Conservation (phyloP, 2,888 invertebrate genomes). For the Eudasyphora cyanicolor region DNA sequence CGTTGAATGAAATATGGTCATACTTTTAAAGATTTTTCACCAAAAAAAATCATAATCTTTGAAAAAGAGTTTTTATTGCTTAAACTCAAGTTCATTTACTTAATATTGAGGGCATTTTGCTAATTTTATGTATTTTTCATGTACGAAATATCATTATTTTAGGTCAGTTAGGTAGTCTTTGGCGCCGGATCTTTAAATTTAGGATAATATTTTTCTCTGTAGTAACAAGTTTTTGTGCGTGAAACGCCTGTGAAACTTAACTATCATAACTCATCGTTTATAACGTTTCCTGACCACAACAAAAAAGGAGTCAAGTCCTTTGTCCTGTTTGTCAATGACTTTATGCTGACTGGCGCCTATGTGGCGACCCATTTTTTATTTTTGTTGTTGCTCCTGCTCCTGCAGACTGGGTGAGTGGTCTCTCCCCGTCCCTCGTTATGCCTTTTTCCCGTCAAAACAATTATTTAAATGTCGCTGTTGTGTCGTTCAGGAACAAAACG, state of each 20-base stretch:
- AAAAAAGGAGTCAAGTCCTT: background rate
- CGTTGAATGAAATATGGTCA: too few relatives aligned
- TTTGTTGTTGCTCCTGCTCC: background rate
- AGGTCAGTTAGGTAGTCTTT: too few relatives aligned
- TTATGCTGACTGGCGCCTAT: conserved; percentile 55
- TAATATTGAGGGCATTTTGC: too few relatives aligned
- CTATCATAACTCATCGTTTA: conserved; percentile 37
- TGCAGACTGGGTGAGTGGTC: background rate
- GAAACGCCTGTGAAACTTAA: conserved; percentile 28
- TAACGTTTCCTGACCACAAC: conserved; percentile 4
- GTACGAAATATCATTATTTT: too few relatives aligned
- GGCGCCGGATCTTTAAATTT: too few relatives aligned
- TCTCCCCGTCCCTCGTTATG: background rate
- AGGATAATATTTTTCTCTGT: too few relatives aligned
- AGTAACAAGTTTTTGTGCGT: too few relatives aligned
- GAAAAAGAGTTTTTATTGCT: too few relatives aligned
- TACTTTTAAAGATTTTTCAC: too few relatives aligned
- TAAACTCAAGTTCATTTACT: too few relatives aligned
- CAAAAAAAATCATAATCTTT: too few relatives aligned
- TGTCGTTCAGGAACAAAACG: conserved; percentile 44
- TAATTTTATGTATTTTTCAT: too few relatives aligned
- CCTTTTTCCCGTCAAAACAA: conserved; percentile 62
- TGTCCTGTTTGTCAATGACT: background rate
- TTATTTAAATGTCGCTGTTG: conserved; percentile 57
- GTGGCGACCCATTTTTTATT: conserved; percentile 45